Base-by-base conservation (phyloP, 2,797 vertebrate genomes). In the Staurois parvus region DNA sequence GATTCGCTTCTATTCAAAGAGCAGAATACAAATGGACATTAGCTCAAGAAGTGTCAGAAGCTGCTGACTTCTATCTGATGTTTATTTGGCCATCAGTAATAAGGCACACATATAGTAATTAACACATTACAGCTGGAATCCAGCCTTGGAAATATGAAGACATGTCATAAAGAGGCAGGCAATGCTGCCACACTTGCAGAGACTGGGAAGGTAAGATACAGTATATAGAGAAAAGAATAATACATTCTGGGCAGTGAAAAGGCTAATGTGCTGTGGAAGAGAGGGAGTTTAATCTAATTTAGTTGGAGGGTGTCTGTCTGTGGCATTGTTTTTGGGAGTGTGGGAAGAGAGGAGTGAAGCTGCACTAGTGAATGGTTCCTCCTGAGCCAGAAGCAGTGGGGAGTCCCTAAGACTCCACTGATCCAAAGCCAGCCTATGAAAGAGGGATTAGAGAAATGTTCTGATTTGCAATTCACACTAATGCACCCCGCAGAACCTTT, bases 261-360 rank as follows among this genome's bases (percentile, higher is more conserved):
- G 98, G 95, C 95, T 94, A 97, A 95, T 93, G 93, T 91, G 91
- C 94, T 94, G 94, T 94, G 94, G 94, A 91, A 93, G 93, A 95
- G 95, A 93, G 96, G 96, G 95, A 96, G 94, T 96, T 95, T 99
- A 99, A 99, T 99, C 97, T 99, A 98, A 99, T 99, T 99, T 98
- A 96, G 95, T 96, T 95, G 94, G 96, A 97, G 96, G 94, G 95
- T 94, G 96, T 94, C 93, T 92, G 94, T 93, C 94, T 93, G 93
- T 92, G 87, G 93, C 91, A 94, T 95, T 94, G 94, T 94, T 94
- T 94, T 93, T 90, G 92, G 95, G 95, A 98, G 96, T 99, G 98
- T 99, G 98, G 98, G 98, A 99, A 99, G 96, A 95, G 95, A 94
- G 94, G 95, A 94, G 95, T 93, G 96, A 95, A 95, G 94, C 93